Percentiles rank a stretch among this genome's conserved stretches.
Conservation (phyloP, 2,797 vertebrate genomes). For the Falco berigora region DNA sequence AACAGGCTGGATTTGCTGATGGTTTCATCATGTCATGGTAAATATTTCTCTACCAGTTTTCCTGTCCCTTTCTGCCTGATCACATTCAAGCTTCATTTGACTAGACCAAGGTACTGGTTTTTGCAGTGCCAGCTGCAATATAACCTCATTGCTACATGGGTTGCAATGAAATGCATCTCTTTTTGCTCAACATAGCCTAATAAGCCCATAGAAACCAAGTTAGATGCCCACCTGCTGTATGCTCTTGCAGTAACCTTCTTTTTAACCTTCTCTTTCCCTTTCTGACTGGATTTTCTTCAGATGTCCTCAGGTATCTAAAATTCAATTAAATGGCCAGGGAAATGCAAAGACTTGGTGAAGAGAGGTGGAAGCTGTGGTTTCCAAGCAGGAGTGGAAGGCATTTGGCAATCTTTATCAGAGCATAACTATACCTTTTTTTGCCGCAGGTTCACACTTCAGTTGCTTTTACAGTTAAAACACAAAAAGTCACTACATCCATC, state of each 20-base stretch:
- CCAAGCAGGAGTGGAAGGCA: neutral
- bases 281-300: neutral
- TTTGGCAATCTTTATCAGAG: neutral
- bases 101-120: neutral
- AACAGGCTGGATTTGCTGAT: neutral
- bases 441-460: neutral
- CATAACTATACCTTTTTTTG: neutral
- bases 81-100: neutral
- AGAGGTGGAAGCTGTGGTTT: neutral
- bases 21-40: conserved; percentile 15
- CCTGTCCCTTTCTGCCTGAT: neutral
- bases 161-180: neutral
- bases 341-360: neutral
- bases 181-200: neutral
- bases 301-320: neutral
- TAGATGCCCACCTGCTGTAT: neutral
- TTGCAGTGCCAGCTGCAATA: neutral
- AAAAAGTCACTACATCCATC: neutral
- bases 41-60: conserved; percentile 35
- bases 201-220: neutral
- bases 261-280: neutral
- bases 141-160: neutral
- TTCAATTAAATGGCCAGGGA: neutral
- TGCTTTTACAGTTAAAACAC: neutral
- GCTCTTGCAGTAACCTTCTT: neutral